A percentile compares a stretch with the other conserved stretches of the same genome.
Conservation (phyloP, 2,113 vertebrate genomes). For the Rhinolophus sinicus region DNA sequence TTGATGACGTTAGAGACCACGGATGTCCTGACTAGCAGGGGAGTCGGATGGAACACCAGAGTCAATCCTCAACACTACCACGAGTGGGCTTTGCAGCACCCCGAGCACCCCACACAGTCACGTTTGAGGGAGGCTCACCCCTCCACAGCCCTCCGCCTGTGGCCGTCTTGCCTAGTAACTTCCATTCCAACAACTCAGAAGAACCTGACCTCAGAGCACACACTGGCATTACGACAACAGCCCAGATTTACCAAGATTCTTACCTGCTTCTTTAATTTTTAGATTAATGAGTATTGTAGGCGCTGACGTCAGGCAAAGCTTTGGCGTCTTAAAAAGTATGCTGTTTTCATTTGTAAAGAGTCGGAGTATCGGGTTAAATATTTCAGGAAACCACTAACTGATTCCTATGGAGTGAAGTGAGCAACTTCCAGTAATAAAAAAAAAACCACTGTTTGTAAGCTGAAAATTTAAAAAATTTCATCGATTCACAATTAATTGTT, state of each 20-base stretch:
- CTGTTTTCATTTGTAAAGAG: not conserved
- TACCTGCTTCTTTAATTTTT: not conserved
- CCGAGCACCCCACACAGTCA: not conserved
- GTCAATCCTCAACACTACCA: not conserved
- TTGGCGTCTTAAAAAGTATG: not conserved
- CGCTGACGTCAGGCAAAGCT: not conserved
- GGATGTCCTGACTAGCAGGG: rapidly evolving
- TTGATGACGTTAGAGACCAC: rapidly evolving
- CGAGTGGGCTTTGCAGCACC: not conserved
- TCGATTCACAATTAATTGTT: not conserved
- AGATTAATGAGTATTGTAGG: not conserved
- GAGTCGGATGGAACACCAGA: not conserved
- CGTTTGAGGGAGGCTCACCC: rapidly evolving
- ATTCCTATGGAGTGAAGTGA: not conserved
- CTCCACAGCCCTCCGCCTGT: rapidly evolving
- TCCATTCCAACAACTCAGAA: not conserved
- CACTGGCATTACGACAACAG: rapidly evolving
- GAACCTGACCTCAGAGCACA: not conserved
- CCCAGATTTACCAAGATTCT: not conserved
- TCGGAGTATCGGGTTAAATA: not conserved
- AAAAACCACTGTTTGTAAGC: not conserved
- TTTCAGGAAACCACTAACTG: not conserved
- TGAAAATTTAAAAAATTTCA: not conserved
- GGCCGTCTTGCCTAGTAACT: not conserved
- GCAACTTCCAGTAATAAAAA: not conserved